A percentile compares a stretch with the other conserved stretches of the same genome.
These are phyloP conservation scores for Coleophora flavipennella DNA, from an alignment of 2,888 invertebrate genomes.

Conservation along the genomic window DNA sequence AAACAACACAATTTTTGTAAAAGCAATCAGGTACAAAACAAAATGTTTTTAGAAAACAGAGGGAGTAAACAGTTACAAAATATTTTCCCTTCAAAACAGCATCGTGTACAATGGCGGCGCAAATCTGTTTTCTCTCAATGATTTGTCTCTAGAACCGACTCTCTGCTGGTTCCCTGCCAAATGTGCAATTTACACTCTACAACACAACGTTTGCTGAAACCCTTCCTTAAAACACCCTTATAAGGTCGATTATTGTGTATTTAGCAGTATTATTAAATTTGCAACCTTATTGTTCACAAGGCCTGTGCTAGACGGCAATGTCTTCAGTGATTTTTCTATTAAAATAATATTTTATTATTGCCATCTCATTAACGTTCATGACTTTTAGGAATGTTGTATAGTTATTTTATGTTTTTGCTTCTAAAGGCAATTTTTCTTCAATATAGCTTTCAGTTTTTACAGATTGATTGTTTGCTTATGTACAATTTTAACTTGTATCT, in stretches of 20 bases:
- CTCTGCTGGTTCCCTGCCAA: slow-evolving; percentile 63
- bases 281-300: slow-evolving; percentile 52
- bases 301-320: slow-evolving; percentile 41
- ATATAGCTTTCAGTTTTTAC: too few relatives aligned
- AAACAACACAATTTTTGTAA: too few relatives aligned
- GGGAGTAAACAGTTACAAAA: slow-evolving; percentile 42
- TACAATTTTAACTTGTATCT: too few relatives aligned
- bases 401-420: too few relatives aligned
- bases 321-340: slow-evolving; percentile 52
- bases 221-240: slow-evolving; percentile 12
- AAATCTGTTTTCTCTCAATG: slow-evolving; percentile 68
- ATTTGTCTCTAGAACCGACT: slow-evolving; percentile 66
- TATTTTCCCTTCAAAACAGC: slow-evolving; percentile 32
- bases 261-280: slow-evolving; percentile 16
- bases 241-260: slow-evolving; percentile 23
- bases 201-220: slow-evolving; percentile 9
- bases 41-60: not conserved
- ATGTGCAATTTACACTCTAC: slow-evolving; percentile 49
- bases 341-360: slow-evolving; percentile 62
- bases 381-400: slow-evolving; percentile 12
- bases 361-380: slow-evolving; percentile 36
- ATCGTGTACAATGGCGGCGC: slow-evolving; percentile 48
- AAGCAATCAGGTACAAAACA: too few relatives aligned
- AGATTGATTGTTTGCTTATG: too few relatives aligned
- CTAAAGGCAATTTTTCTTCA: too few relatives aligned